Evolutionary conservation across 2,888 invertebrate species (phyloP).

Genomic region (Xestia sexstrigata): DNA sequence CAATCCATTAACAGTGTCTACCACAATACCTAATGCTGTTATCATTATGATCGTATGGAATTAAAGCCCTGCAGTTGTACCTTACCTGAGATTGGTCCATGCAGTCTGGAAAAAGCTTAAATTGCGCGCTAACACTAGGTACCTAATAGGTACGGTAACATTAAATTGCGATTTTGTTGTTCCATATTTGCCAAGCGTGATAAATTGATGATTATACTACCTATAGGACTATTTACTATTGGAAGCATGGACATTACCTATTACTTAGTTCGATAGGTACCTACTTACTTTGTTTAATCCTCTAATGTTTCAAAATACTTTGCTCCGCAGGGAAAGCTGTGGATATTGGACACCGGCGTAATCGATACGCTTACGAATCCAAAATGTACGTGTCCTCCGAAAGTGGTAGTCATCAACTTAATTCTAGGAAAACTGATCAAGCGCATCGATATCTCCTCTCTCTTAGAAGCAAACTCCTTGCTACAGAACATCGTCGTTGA

Average conservation of each 20-base stretch:
- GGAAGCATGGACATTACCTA: neutral
- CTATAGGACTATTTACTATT: neutral
- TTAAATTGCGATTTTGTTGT: conserved; percentile 20
- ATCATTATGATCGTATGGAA: neutral
- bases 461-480: conserved; percentile 91
- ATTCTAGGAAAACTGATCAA: conserved; percentile 91
- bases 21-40: neutral
- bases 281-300: neutral
- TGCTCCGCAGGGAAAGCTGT: conserved; percentile 91
- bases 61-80: neutral
- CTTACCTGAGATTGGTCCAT: neutral
- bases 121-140: conserved; percentile 1
- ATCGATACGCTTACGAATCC: conserved; percentile 92
- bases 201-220: conserved; percentile 36
- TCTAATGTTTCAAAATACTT: conserved; percentile 10
- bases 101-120: neutral
- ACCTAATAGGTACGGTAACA: conserved; percentile 14
- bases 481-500: conserved; percentile 93
- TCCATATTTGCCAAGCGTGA: conserved; percentile 14
- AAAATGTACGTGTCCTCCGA: conserved; percentile 92
- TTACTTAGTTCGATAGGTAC: neutral
- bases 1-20: neutral
- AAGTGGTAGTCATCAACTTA: conserved; percentile 92
- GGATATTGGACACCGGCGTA: conserved; percentile 94
- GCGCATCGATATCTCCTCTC: conserved; percentile 90